Conservation (phyloP, 2,113 vertebrate genomes). For the Erpornis zantholeuca region DNA sequence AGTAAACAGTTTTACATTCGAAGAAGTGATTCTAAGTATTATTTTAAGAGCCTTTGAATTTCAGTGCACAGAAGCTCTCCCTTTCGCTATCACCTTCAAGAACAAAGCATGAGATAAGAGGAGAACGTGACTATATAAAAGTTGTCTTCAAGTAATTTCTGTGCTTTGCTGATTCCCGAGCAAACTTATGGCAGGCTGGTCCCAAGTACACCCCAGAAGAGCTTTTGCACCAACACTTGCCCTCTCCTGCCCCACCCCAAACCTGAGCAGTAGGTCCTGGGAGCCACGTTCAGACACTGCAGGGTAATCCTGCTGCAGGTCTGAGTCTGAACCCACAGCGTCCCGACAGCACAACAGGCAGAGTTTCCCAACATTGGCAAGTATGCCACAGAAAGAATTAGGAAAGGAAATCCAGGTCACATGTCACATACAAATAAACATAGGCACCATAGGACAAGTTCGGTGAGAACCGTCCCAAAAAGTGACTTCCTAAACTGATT, state of each 20-base stretch:
- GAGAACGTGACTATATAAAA: not conserved
- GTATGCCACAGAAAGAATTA: not conserved
- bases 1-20: not conserved
- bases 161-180: not conserved
- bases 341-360: not conserved
- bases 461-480: not conserved
- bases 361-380: not conserved
- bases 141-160: not conserved
- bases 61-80: not conserved
- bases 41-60: not conserved
- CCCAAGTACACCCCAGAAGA: rapidly evolving
- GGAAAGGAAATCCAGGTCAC: not conserved
- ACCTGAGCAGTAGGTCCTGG: not conserved
- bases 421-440: not conserved
- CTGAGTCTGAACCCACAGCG: not conserved
- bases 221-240: not conserved
- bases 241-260: not conserved
- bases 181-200: not conserved
- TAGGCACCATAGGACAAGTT: rapidly evolving
- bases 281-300: not conserved
- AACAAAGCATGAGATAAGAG: not conserved
- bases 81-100: not conserved
- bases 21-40: not conserved
- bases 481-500: not conserved
- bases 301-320: not conserved